Evolutionary conservation across 2,888 invertebrate genomes (phyloP).

Genomic region (Abscondita cerata): DNA sequence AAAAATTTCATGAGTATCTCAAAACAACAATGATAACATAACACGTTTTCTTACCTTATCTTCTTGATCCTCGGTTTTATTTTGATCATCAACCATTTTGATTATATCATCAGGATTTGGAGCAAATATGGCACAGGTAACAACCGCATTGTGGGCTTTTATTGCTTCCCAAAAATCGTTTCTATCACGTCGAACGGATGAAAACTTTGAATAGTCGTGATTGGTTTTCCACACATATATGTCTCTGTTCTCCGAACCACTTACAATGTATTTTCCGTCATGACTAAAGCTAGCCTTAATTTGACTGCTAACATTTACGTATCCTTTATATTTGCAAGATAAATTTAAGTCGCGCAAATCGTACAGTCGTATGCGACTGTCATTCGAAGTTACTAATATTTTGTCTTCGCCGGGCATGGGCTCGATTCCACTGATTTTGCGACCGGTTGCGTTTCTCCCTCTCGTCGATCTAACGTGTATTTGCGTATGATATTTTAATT

Average conservation of each 20-base stretch:
- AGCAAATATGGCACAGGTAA: constrained; percentile 97
- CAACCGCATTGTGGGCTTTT: constrained; percentile 94
- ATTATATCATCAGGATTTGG: constrained; percentile 95
- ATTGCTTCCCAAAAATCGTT: constrained; percentile 99
- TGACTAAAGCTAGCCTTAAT: constrained; percentile 98
- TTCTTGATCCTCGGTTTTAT: constrained; percentile 57
- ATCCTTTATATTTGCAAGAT: constrained; percentile 65
- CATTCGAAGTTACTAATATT: constrained; percentile 96
- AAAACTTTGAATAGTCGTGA: constrained; percentile 94
- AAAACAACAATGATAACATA: neutral
- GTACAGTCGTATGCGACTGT: constrained; percentile 94
- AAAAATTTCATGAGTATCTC: neutral
- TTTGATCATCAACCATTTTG: constrained; percentile 69
- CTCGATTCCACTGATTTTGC: constrained; percentile 97
- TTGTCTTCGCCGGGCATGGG: constrained; percentile 96
- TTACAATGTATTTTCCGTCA: constrained; percentile 96
- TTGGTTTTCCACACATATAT: constrained; percentile 98
- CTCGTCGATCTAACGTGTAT: constrained; percentile 95
- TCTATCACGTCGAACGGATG: constrained; percentile 88
- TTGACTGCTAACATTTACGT: constrained; percentile 93
- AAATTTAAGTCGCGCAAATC: constrained; percentile 93
- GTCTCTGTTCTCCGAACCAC: constrained; percentile 97
- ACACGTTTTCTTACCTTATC: constrained; percentile 38
- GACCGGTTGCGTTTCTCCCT: constrained; percentile 93
- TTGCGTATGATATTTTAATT: constrained; percentile 97